Conservation (phyloP, 1,140 invertebrate species). For the Drosophila bipectinata region DNA sequence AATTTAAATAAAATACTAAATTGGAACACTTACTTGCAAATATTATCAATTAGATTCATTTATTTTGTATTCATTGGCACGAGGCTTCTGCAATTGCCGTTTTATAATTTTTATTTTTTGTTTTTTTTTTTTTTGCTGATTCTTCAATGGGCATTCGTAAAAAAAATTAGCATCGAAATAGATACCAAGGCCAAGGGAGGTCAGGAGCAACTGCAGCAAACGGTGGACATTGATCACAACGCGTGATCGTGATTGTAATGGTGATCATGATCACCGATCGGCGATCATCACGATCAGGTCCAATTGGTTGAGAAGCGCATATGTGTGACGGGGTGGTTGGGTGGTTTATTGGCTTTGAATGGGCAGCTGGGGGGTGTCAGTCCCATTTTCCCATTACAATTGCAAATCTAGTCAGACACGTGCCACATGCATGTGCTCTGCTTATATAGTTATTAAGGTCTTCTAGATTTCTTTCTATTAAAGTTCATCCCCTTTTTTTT, state of each 20-base stretch:
- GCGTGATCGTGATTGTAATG: slow-evolving; percentile 54
- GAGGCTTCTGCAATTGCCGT: neutral
- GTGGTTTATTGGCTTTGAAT: neutral
- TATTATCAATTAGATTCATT: slow-evolving; percentile 9
- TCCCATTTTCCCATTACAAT: slow-evolving; percentile 9
- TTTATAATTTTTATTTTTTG: neutral
- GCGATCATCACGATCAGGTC: slow-evolving; percentile 47
- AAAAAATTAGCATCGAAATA: slow-evolving; percentile 32
- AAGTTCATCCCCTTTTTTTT: neutral
- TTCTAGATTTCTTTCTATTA: too few relatives aligned
- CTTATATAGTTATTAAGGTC: neutral
- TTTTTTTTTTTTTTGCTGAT: neutral
- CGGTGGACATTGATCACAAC: slow-evolving; percentile 50
- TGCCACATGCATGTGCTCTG: slow-evolving; percentile 24
- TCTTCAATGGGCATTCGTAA: neutral
- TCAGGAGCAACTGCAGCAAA: slow-evolving; percentile 1
- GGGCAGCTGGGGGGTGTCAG: neutral
- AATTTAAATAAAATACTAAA: slow-evolving; percentile 5
- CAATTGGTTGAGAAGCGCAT: slow-evolving; percentile 29
- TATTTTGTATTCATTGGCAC: slow-evolving; percentile 13
- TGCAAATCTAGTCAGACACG: slow-evolving; percentile 22
- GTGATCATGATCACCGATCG: slow-evolving; percentile 13
- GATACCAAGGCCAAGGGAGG: slow-evolving; percentile 43
- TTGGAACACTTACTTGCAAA: neutral
- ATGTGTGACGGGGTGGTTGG: neutral